Percentiles rank a stretch among this genome's conserved stretches.
Conservation (phyloP, 2,797 vertebrate species). For the Acanthiza pusilla region DNA sequence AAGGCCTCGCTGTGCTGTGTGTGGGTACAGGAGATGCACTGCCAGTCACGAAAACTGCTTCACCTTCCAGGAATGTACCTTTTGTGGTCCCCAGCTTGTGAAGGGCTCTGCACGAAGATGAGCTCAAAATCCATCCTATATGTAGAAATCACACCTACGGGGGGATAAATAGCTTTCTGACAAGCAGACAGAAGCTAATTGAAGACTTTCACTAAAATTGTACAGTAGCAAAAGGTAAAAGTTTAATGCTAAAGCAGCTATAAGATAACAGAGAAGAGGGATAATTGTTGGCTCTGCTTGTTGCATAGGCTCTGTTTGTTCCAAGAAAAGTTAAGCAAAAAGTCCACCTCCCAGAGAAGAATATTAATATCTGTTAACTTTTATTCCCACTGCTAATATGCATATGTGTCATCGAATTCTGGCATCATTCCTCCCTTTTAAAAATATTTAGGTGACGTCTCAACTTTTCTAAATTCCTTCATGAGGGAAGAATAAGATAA, state of each 20-base stretch:
- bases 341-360: neutral
- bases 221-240: neutral
- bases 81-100: neutral
- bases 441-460: neutral
- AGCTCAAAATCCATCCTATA: neutral
- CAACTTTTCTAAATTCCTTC: conserved; percentile 4
- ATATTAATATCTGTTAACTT: neutral
- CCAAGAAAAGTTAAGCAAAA: neutral
- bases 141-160: neutral
- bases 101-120: neutral
- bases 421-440: neutral
- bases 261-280: neutral
- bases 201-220: neutral
- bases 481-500: neutral
- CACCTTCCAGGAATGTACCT: neutral
- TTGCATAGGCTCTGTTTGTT: neutral
- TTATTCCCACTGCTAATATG: neutral
- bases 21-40: neutral
- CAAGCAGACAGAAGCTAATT: neutral
- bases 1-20: neutral
- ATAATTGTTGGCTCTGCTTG: neutral
- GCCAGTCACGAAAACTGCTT: neutral
- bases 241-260: neutral
- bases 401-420: neutral
- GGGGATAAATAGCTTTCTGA: neutral